Percentiles rank a stretch among this genome's conserved stretches.
These are phyloP conservation scores for Falcunculus frontatus DNA, from an alignment of 2,113 vertebrate species.

Conservation along the genomic window DNA sequence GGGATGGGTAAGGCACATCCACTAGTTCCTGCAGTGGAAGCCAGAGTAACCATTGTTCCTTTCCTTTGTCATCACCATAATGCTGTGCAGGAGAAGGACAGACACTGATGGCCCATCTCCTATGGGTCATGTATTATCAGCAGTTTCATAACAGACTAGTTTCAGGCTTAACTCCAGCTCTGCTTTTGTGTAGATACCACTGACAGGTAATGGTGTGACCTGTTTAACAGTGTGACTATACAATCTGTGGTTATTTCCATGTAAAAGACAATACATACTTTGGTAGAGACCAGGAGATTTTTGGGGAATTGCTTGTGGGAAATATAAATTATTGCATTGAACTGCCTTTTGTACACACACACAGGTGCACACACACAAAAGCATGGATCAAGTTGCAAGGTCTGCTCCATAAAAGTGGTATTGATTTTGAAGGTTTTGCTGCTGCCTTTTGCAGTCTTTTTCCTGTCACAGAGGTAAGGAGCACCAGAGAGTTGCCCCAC, in stretches of 20 bases:
- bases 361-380: no score
- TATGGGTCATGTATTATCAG: fast-evolving
- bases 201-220: neutral
- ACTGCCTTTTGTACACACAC: neutral
- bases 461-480: neutral
- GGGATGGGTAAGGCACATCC: neutral
- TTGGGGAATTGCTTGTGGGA: neutral
- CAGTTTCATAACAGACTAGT: neutral
- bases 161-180: neutral
- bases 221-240: neutral
- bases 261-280: neutral
- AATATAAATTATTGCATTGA: neutral
- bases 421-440: neutral
- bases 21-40: neutral
- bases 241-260: neutral
- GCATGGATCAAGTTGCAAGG: neutral
- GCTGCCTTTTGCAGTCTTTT: neutral
- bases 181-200: neutral
- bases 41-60: neutral
- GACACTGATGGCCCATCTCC: neutral
- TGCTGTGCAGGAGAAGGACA: neutral
- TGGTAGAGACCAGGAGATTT: neutral
- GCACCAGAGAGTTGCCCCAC: neutral
- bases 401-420: neutral
- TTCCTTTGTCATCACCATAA: neutral